phyloP scores from a whole-genome alignment of 1,140 invertebrate genomes.

The Drosophila pallidifrons region DNA sequence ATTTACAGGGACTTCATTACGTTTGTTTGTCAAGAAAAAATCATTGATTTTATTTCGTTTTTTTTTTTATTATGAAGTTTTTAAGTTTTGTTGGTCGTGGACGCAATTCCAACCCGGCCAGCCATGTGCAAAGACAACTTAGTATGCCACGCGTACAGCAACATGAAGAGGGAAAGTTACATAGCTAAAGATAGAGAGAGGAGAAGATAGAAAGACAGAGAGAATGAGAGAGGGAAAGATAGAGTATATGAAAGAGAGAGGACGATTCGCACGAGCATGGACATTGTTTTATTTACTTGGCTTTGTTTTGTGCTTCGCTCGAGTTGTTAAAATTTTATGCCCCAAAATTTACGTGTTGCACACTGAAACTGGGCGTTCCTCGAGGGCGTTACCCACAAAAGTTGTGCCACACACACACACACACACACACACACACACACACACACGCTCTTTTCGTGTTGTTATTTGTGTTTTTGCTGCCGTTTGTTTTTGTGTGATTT shows the following conservation, averaged over 20 bases:
- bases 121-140: too few relatives aligned
- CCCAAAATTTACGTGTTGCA: constrained; percentile 67
- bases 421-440: constrained; percentile 6
- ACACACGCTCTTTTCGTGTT: neutral
- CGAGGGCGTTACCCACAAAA: constrained; percentile 9
- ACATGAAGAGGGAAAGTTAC: neutral
- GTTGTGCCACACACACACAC: constrained; percentile 6
- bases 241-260: neutral
- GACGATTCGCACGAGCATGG: neutral
- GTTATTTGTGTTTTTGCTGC: constrained; percentile 25
- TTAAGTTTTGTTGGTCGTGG: too few relatives aligned
- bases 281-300: constrained; percentile 49
- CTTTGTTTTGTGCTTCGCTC: constrained; percentile 42
- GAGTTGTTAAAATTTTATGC: constrained; percentile 77
- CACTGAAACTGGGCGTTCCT: constrained; percentile 19
- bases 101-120: too few relatives aligned
- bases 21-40: too few relatives aligned
- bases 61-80: too few relatives aligned
- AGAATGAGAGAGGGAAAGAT: neutral
- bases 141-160: too few relatives aligned
- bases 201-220: neutral
- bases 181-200: too few relatives aligned
- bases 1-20: too few relatives aligned
- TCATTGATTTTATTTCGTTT: too few relatives aligned
- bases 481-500: constrained; percentile 65